Evolutionary conservation across 37 sponge, comb jelly and placozoan genomes (phyloP), one percentile per base, ranked within the genome.

Genomic region (Theonella swinhoei): DNA sequence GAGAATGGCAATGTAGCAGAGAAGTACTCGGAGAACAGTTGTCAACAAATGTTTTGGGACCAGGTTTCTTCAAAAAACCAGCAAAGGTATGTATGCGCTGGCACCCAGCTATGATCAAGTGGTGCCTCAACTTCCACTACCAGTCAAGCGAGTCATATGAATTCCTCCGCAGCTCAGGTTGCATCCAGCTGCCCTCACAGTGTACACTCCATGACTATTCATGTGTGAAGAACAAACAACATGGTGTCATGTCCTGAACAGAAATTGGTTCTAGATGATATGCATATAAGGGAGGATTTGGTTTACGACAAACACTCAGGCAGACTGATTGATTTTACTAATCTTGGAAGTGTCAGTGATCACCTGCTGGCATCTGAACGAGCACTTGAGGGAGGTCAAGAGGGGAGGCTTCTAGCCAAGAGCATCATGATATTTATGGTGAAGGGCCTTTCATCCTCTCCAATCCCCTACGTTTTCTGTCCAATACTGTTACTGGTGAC

Each of bases 201-300:
- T 64, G 79, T 39, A 89, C 89, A 14, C 61, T 89, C 24, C 59
- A 80, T 26, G 89, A 89, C 34, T 89, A 83, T 73, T 41, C 89
- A 2, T 71, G 23, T 11, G 62, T 80, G 22, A 74, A 84, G 40
- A 40, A 80, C 20, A 39, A 36, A 83, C 9, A 76, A 85, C 19
- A 11, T 85, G 3, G 59, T 14, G 9, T 54, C 71, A 9, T 85
- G 85, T 75, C 77, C 77, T 33, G 85, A 70, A 35, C 59, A 83
- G 62, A 89, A 77, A 61, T 66, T 74, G 23, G 70, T 74, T 28
- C 54, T 66, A 20, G 85, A 89, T 80, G 85, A 84, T 39, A n/a
- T n/a, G n/a, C n/a, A n/a, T n/a, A n/a, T n/a, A n/a, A n/a, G n/a
- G n/a, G n/a, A n/a, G n/a, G n/a, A n/a, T n/a, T n/a, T n/a, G n/a